A percentile compares a stretch with the other conserved stretches of the same genome.
phyloP scores from a whole-genome alignment of 2,888 invertebrate species.

The Gerosis bhagava region DNA sequence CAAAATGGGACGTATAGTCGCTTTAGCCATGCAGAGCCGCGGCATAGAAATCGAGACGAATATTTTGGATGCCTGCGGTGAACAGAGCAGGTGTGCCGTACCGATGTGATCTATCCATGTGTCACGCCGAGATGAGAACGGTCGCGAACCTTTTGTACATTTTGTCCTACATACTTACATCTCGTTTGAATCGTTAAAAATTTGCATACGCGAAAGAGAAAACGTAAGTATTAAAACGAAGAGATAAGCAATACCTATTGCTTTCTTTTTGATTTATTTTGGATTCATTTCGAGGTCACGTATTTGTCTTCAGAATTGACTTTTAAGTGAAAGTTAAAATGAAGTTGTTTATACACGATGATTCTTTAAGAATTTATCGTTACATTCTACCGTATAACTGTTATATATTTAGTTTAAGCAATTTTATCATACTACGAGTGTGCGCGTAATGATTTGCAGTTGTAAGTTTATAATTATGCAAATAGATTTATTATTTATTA shows the following conservation, averaged over 20 bases:
- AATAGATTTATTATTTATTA: no score
- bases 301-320: conserved; percentile 57
- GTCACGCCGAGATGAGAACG: neutral
- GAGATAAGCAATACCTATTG: no score
- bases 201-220: conserved; percentile 63
- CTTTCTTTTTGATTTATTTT: conserved; percentile 65
- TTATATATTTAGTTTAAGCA: no score
- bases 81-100: conserved; percentile 27
- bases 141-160: conserved; percentile 2
- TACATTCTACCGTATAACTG: no score
- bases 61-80: conserved; percentile 41
- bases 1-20: no score
- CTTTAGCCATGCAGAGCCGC: no score
- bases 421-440: no score
- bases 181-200: conserved; percentile 31
- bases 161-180: conserved; percentile 10
- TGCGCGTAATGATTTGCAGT: no score
- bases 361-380: conserved; percentile 26
- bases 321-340: conserved; percentile 65
- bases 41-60: conserved; percentile 48
- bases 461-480: no score
- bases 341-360: conserved; percentile 51
- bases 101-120: conserved; percentile 16
- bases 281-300: conserved; percentile 63
- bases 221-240: no score